phyloP scores from a whole-genome alignment of 2,797 vertebrate genomes.

The Hafferia zeledoni region DNA sequence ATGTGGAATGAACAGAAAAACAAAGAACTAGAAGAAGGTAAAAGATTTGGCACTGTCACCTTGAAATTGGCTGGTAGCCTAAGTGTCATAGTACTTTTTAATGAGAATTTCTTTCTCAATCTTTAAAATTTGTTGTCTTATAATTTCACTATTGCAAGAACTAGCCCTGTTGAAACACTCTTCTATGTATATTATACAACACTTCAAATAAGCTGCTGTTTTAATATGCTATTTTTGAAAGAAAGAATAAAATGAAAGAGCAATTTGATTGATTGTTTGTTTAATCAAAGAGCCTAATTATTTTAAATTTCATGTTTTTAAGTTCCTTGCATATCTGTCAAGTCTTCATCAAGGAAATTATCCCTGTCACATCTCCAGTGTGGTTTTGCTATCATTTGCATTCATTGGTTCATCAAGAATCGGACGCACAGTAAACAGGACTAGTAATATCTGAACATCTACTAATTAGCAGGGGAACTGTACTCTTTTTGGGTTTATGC shows the following conservation, averaged over 20 bases:
- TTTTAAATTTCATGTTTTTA: slow-evolving; percentile 57
- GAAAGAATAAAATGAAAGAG: slow-evolving; percentile 40
- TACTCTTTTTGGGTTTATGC: neutral
- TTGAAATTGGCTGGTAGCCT: neutral
- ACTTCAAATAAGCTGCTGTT: neutral
- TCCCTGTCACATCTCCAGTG: slow-evolving; percentile 27
- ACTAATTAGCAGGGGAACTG: slow-evolving; percentile 29
- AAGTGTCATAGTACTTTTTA: neutral
- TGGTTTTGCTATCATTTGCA: slow-evolving; percentile 34
- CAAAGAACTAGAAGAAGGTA: slow-evolving; percentile 1
- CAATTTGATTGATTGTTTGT: slow-evolving; percentile 61
- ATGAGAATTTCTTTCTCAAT: neutral
- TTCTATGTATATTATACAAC: neutral
- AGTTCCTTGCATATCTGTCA: slow-evolving; percentile 55
- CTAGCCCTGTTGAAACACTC: neutral
- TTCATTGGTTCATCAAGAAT: slow-evolving; percentile 45
- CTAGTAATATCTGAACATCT: slow-evolving; percentile 8
- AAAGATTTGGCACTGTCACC: slow-evolving; percentile 7
- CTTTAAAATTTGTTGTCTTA: neutral
- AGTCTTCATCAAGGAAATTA: slow-evolving; percentile 55
- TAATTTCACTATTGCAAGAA: neutral
- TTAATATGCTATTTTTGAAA: neutral
- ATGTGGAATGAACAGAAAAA: slow-evolving; percentile 27
- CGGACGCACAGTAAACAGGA: neutral
- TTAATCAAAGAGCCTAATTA: slow-evolving; percentile 58